Percentiles rank a stretch among this genome's conserved stretches.
phyloP scores from a whole-genome alignment of 2,888 invertebrate species.

The Microdon myrmicae region DNA sequence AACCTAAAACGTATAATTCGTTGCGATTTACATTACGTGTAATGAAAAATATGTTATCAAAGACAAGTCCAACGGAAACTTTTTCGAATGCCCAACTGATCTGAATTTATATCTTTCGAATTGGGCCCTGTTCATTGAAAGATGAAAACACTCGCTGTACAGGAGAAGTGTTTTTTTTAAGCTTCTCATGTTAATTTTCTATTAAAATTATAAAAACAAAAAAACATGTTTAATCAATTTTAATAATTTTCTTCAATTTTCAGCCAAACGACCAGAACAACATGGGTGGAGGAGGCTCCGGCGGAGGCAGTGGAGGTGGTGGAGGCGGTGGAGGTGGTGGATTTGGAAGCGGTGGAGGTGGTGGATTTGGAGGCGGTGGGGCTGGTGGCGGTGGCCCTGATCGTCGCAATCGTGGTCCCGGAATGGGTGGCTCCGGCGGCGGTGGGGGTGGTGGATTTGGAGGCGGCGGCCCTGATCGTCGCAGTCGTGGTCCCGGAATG shows the following conservation, averaged over 20 bases:
- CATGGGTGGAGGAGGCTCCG: conserved; percentile 24
- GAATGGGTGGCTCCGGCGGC: conserved; percentile 50
- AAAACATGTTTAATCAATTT: not conserved
- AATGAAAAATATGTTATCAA: too few relatives aligned
- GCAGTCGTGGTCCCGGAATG: conserved; percentile 44
- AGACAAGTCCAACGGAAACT: too few relatives aligned
- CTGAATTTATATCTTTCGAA: too few relatives aligned
- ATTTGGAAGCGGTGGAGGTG: conserved; percentile 13
- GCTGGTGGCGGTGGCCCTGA: conserved; percentile 8
- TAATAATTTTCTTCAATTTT: not conserved
- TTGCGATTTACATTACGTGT: too few relatives aligned
- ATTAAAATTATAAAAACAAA: not conserved
- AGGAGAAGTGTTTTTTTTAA: too few relatives aligned
- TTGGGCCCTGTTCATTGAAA: too few relatives aligned
- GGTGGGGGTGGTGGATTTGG: conserved; percentile 50
- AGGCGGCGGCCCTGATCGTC: conserved; percentile 55
- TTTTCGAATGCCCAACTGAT: too few relatives aligned
- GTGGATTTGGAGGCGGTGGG: conserved; percentile 14
- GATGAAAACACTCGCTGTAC: too few relatives aligned
- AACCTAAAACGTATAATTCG: too few relatives aligned
- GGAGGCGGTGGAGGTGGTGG: conserved; percentile 47
- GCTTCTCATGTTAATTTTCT: not conserved
- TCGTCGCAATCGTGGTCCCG: conserved; percentile 39
- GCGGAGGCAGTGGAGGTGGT: conserved; percentile 29
- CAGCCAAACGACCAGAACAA: conserved; percentile 30